Percentiles rank a stretch among this genome's conserved stretches.
phyloP scores from a whole-genome alignment of 2,113 vertebrate genomes.

The Eleginops maclovinus region DNA sequence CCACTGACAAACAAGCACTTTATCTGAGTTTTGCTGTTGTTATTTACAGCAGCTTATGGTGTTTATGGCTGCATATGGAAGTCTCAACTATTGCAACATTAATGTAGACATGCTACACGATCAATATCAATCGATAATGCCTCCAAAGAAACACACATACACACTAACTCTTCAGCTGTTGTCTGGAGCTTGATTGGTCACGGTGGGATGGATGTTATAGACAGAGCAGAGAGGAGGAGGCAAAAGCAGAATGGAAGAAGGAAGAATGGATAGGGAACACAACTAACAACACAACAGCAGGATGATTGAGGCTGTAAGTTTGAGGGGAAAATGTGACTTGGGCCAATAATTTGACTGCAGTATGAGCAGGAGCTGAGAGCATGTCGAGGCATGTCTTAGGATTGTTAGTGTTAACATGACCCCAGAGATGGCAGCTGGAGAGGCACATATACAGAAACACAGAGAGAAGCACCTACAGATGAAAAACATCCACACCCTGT shows the following conservation, averaged over 20 bases:
- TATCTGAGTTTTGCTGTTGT: conserved; percentile 20
- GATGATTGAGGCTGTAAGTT: not conserved
- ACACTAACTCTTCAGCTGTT: conserved; percentile 29
- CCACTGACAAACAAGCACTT: conserved; percentile 39
- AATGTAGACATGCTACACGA: not conserved
- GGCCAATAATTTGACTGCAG: conserved; percentile 12
- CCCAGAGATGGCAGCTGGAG: conserved; percentile 68
- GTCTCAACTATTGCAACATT: conserved; percentile 6
- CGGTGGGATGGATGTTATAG: conserved; percentile 32
- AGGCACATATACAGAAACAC: conserved; percentile 10
- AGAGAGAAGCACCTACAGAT: not conserved
- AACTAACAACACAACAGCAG: conserved; percentile 1
- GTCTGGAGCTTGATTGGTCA: conserved; percentile 66
- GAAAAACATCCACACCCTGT: conserved; percentile 5
- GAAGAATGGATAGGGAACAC: conserved; percentile 5
- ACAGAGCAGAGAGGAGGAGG: conserved; percentile 1
- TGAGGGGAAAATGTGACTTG: conserved; percentile 15
- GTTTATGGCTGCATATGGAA: not conserved
- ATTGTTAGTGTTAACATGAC: conserved; percentile 72
- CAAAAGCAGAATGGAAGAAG: conserved; percentile 1
- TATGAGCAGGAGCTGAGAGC: conserved; percentile 14
- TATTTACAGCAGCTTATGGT: conserved; percentile 6
- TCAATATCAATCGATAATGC: not conserved
- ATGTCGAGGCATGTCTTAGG: conserved; percentile 66
- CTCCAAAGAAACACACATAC: not conserved